Evolutionary conservation across 2,888 invertebrate species (phyloP), one percentile per base, ranked within the genome.

Genomic region (Papilio gigon): DNA sequence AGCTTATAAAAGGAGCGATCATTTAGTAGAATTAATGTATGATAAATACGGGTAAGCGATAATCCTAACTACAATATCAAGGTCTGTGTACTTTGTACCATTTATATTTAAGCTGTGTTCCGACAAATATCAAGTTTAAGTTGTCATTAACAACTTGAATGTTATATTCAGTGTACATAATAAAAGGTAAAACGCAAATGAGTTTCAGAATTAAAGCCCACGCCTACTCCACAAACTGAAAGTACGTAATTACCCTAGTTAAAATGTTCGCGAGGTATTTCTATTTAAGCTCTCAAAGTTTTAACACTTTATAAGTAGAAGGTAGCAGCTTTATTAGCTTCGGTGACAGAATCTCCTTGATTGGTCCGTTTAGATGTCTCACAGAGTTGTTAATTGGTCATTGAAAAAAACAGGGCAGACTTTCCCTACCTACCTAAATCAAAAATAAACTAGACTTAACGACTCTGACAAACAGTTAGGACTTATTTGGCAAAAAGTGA

Each of bases 161-260:
- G n/a, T 12, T 59, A 22, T 50, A n/a, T 30, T 14, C 42, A 60
- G 17, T 30, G 30, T 17, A 12, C n/a, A 44, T 44, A 42, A 42
- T 42, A 40, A 17, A 30, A 17, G 42, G 61, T 61, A 25, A 44
- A 61, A 42, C 17, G 30, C 42, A 42, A 61, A 61, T 61, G 61
- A 61, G 42, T 61, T 61, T 53, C 27, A n/a, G 50, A 25, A 53
- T 30, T 27, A 30, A 50, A 53, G 27, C 50, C 44, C 44, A 9
- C 44, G 44, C 42, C 47, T 62, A 47, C 47, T 30, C 30, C 20
- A 14, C 17, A 3, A 20, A 44, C 44, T 27, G 33, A 62, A 62
- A 35, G 47, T 47, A 47, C 11, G 42, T 47, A 62, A 62, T 62
- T 62, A 47, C 62, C 47, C 53, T 8, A 53, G 53, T 53, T 53